phyloP scores from a whole-genome alignment of 2,113 vertebrate genomes.

The Phyllopteryx taeniolatus region DNA sequence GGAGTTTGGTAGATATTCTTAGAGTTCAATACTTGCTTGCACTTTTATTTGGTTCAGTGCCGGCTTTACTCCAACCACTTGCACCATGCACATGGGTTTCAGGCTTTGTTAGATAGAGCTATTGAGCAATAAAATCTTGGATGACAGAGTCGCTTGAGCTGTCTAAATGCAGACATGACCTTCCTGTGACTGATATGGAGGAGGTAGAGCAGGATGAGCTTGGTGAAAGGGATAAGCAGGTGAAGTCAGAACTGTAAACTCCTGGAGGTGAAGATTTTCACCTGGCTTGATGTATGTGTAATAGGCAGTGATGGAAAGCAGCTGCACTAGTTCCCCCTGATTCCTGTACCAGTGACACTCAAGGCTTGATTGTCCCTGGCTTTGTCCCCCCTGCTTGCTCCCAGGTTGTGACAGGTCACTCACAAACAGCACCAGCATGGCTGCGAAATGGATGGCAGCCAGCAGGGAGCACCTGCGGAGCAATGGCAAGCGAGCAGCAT shows the following conservation, averaged over 20 bases:
- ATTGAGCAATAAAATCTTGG: conserved; percentile 36
- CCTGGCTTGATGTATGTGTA: conserved; percentile 26
- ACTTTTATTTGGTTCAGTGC: not conserved
- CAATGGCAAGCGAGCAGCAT: conserved; percentile 60
- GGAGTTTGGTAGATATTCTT: not conserved
- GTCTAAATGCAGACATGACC: conserved; percentile 54
- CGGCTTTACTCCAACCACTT: not conserved
- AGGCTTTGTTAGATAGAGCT: conserved; percentile 18
- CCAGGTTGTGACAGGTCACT: conserved; percentile 46
- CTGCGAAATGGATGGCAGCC: conserved; percentile 49
- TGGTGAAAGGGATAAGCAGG: conserved; percentile 6
- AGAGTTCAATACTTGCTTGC: not conserved
- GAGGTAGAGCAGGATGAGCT: conserved; percentile 18
- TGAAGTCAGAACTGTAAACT: not conserved
- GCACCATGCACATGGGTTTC: conserved; percentile 1
- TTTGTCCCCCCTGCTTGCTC: conserved; percentile 12
- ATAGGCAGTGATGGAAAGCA: conserved; percentile 52
- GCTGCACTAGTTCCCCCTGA: conserved; percentile 39
- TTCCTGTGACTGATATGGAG: conserved; percentile 30
- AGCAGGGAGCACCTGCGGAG: conserved; percentile 69
- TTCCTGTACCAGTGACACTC: conserved; percentile 48
- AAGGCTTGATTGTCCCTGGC: conserved; percentile 41
- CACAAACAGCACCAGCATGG: conserved; percentile 24
- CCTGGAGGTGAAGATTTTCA: conserved; percentile 28
- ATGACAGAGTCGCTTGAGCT: conserved; percentile 21